These are phyloP conservation scores for Ophthalmolycus amberensis DNA, from an alignment of 2,113 vertebrate species.

Conservation along the genomic window DNA sequence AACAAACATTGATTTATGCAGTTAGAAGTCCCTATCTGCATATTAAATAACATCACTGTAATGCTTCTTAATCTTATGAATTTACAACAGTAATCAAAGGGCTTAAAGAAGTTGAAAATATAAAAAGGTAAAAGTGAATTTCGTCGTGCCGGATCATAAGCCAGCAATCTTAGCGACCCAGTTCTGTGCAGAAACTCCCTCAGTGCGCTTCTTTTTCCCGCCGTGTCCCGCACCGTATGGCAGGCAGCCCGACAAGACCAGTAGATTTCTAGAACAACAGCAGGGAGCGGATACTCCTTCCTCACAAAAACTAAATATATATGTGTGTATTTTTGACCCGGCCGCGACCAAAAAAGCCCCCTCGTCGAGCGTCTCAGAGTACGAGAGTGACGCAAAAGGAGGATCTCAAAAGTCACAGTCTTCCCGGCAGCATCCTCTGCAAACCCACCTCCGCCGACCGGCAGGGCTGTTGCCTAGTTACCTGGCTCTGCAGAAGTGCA, in stretches of 20 bases:
- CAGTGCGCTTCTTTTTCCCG: conserved; percentile 44
- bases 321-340: neutral
- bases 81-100: neutral
- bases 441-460: conserved; percentile 58
- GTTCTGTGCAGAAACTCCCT: conserved; percentile 64
- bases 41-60: neutral
- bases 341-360: conserved; percentile 2
- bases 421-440: conserved; percentile 68
- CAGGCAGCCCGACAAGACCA: conserved; percentile 52
- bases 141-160: conserved; percentile 1
- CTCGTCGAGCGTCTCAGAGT: neutral
- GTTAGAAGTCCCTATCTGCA: neutral
- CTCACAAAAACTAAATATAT: neutral
- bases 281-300: conserved; percentile 45
- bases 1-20: neutral
- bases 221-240: conserved; percentile 59
- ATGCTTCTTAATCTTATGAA: conserved; percentile 5
- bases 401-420: conserved; percentile 70
- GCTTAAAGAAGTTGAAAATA: neutral
- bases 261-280: conserved; percentile 24
- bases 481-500: conserved; percentile 73
- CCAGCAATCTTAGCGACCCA: conserved; percentile 60
- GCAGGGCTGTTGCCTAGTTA: conserved; percentile 77
- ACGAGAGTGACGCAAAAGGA: conserved; percentile 51
- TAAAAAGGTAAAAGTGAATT: conserved; percentile 6